Base-by-base conservation (phyloP, 1,140 invertebrate species). In the Rhyzopertha dominica region DNA sequence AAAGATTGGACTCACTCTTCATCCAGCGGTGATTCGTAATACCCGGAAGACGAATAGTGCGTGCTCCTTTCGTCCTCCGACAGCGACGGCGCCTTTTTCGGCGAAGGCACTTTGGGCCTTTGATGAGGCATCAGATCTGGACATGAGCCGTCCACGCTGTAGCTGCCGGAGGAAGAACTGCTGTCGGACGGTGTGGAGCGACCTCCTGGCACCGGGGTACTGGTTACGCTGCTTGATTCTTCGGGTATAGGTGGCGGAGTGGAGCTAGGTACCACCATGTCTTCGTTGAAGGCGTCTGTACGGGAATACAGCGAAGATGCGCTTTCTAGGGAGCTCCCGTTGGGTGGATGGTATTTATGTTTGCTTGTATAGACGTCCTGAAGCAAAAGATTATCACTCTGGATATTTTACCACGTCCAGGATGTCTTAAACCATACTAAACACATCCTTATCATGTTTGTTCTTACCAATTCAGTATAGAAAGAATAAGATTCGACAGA, bases 271-370 rank as follows among this genome's bases (percentile, higher is more conserved):
- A 75, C 69, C n/a, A 75, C 61, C 62, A 74, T 68, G 54, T 77
- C 74, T 58, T 78, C 75, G 10, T 66, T 62, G 8, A 75, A 62
- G 28, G 81, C 74, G 62, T 85, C 82, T 51, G 78, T 82, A 46
- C 82, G 75, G 49, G 81, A 82, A 63, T 87, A 86, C 26, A 86
- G 71, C 17, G 84, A 87, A 39, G 84, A 87, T 26, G 82, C 84
- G 59, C 84, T 88, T 62, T 87, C 85, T 62, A 87, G 86, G 12
- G 84, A 87, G 56, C 83, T 86, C 16, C 83, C 83, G 43, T 82
- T 82, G 47, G 81, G 37, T 5, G 37, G 30, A 3, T 40, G 44
- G 16, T 45, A 38, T 4, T 30, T n/a, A 34, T 35, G 44, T 14
- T 36, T 31, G 23, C 37, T 48, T 13, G 36, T 32, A 2, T 23